phyloP scores from a whole-genome alignment of 2,113 vertebrate genomes.

The Jacana jacana region DNA sequence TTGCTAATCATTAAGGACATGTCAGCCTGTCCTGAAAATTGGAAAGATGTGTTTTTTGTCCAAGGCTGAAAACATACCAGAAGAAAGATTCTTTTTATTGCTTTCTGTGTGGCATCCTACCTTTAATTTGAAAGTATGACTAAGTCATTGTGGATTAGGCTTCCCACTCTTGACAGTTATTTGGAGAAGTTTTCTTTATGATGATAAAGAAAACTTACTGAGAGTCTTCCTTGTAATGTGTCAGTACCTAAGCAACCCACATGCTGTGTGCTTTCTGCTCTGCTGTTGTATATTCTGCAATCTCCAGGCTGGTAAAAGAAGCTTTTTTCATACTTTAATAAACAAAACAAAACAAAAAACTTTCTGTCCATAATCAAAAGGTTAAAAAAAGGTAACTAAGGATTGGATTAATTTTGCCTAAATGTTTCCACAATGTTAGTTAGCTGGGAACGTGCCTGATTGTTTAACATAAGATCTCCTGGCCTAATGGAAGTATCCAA shows the following conservation, averaged over 20 bases:
- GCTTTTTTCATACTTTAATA: not conserved
- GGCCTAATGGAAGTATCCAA: not conserved
- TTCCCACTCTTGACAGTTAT: conserved; percentile 30
- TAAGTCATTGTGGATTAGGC: conserved; percentile 14
- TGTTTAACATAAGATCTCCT: not conserved
- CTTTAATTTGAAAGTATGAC: conserved; percentile 47
- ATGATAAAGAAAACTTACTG: conserved; percentile 7
- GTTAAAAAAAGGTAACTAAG: not conserved
- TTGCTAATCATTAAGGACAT: not conserved
- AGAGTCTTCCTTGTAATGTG: not conserved
- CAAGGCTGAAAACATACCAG: conserved; percentile 11
- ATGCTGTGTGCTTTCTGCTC: not conserved
- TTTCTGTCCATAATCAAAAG: not conserved
- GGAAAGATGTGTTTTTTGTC: not conserved
- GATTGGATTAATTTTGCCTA: not conserved
- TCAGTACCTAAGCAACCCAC: conserved; percentile 13
- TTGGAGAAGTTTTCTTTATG: conserved; percentile 23
- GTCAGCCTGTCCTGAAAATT: conserved; percentile 13
- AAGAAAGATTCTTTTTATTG: not conserved
- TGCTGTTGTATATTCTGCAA: not conserved
- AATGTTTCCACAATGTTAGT: not conserved
- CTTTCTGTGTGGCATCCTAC: not conserved
- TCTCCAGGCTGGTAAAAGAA: not conserved
- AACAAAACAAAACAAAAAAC: not conserved
- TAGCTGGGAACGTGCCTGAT: not conserved